Evolutionary conservation across 2,797 vertebrate genomes (phyloP).

Genomic region (Lepidocolaptes lacrymiger): DNA sequence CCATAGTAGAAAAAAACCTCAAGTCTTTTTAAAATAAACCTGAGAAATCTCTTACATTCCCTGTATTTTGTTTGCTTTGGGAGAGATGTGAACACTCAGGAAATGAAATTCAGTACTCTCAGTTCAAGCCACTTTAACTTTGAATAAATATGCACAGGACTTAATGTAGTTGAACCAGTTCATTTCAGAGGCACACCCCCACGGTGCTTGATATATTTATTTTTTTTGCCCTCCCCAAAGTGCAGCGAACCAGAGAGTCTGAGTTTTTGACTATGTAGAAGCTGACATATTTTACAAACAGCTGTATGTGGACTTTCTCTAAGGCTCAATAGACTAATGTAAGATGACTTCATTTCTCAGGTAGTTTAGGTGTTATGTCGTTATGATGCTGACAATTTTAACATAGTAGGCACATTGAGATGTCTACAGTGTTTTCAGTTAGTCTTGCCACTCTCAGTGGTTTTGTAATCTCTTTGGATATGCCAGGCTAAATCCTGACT

Average conservation of each 20-base stretch:
- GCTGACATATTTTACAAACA: background rate
- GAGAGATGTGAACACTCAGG: background rate
- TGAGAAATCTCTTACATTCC: background rate
- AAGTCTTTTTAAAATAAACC: background rate
- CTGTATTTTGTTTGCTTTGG: background rate
- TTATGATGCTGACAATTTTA: background rate
- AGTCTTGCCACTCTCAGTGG: background rate
- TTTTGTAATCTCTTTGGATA: background rate
- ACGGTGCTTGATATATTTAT: background rate
- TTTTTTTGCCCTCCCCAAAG: background rate
- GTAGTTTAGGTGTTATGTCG: background rate
- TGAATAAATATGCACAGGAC: background rate
- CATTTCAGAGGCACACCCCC: background rate
- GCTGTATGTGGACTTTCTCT: background rate
- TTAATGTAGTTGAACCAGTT: background rate
- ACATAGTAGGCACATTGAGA: background rate
- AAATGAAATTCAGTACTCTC: background rate
- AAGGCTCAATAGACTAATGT: background rate
- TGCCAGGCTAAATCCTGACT: background rate
- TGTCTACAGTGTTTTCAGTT: fast-evolving
- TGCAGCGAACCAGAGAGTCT: background rate
- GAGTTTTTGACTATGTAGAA: background rate
- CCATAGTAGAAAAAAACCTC: background rate
- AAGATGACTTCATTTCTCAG: background rate
- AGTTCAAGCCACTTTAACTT: background rate